Evolutionary conservation across 2,888 invertebrate species (phyloP), one percentile per base, ranked within the genome.

Genomic region (Stomorhina lunata): DNA sequence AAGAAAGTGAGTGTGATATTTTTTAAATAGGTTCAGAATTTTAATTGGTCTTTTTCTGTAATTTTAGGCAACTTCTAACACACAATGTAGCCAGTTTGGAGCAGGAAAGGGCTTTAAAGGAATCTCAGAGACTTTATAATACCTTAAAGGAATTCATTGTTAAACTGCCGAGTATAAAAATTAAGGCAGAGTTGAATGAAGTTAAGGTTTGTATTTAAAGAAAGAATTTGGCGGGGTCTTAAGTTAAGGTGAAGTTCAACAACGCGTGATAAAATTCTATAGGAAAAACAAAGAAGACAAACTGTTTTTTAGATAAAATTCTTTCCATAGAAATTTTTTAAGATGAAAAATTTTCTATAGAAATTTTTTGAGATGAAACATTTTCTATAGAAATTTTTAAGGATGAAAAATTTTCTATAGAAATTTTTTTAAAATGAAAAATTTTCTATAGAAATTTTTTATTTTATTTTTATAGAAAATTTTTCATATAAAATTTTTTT

Each of bases 1-100:
- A 12, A 97, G 97, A 91, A 96, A 95, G 93, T 95, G 93, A 55
- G 66, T 72, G 0, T 48, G 17, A 29, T 53, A 17, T 61, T 37
- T 50, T 66, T 12, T 9, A 15, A 59, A 25, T 43, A 34, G 20
- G n/a, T n/a, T n/a, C n/a, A n/a, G 32, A 12, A 37, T 40, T 25
- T 40, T 40, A 61, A 40, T n/a, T 25, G 1, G 20, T 2, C 22
- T 22, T 29, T 12, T 68, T 22, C 20, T 4, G 5, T 10, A 34
- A 40, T 61, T 66, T 65, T 86, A 90, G 90, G 25, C 90, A 90
- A 81, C 83, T 92, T 53, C 85, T 91, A 2, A 84, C 85, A 7
- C 90, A 91, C 73, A 90, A 90, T 32, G 89, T 90, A 0, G 86
- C 86, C 1, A 86, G 87, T 0, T 72, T 89, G 37, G 88, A 91